Base-by-base conservation (phyloP, 1,140 invertebrate genomes). In the Drosophila kikkawai region DNA sequence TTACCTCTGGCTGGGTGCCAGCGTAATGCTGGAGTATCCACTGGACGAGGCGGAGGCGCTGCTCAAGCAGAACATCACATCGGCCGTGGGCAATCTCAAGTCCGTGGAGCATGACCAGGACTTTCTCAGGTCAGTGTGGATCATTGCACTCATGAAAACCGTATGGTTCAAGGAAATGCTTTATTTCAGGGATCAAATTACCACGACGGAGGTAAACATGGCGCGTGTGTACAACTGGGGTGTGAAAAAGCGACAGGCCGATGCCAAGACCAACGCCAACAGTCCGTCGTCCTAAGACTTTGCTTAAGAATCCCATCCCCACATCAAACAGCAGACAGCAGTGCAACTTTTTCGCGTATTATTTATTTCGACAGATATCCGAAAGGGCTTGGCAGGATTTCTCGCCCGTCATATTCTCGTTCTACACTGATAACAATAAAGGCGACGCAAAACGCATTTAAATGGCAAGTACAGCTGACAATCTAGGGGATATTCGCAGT, bases 141-240 rank as follows among this genome's bases (percentile, higher is more conserved):
- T 2, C 0, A 12, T n/a, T 19, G 11, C 5, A 26, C 26, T 7
- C 1, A 9, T 29, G 13, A 15, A 26, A 37, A 13, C 4, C 19
- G 9, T 1, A 17, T 11, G n/a, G n/a, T 9, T 19, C 26, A 36
- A 56, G 9, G 0, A 19, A 47, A 41, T 5, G 26, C 22, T 60
- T 2, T 58, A 8, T 95, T 94, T 91, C 75, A 96, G 97, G 90
- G 98, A 99, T 95, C 99, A 99, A 93, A 97, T 98, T 91, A 99
- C 99, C 8, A 99, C 98, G 11, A 98, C 98, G 51, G 98, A 99
- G 96, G 99, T 99, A 6, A 99, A 99, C 92, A 99, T 99, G 97
- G 98, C 98, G 41, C 94, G 98, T 91, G 97, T 99, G 26, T 98
- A 97, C 88, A 99, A 99, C 93, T 99, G 98, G 98, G 96, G 98